Evolutionary conservation across 2,113 vertebrate species (phyloP), one percentile per base, ranked within the genome.

Genomic region (Pholis gunnellus): DNA sequence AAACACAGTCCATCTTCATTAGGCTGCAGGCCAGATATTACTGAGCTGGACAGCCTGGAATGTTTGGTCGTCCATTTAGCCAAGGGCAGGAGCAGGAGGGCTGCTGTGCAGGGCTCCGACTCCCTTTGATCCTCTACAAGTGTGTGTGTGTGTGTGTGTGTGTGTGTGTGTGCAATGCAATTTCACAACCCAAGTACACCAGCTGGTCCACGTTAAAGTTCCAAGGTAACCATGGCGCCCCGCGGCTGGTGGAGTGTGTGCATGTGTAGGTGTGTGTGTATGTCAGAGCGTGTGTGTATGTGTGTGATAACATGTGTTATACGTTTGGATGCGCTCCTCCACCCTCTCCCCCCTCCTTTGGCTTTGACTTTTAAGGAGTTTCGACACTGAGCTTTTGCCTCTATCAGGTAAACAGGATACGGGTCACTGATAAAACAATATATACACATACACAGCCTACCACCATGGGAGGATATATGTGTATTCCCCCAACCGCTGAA

Each of bases 161-260:
- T 65, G 73, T 72, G 75, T 48, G 75, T 46, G 40, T 34, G 76
- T 59, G 94, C 94, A 95, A 95, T 95, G 94, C 94, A 95, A 96
- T 96, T 96, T 96, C 94, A 96, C 95, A 95, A 95, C 93, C 94
- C 94, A 95, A 95, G 93, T 95, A 93, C 93, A 88, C 94, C 95
- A 96, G 95, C 95, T 96, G 95, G 95, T 96, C 95, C 95, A 96
- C 95, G 95, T 96, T 96, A 96, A 95, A 95, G 94, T 95, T 96
- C 95, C 94, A 95, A 95, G 95, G 95, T 96, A 96, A 96, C 94
- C 94, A 95, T 96, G 95, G 95, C 94, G 93, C 95, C 95, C 93
- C 89, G 91, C 89, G 93, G 93, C 93, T 94, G 94, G 89, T 95
- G 92, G 89, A 91, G 90, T 85, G 93, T 89, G 89, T 83, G 69